Conservation (phyloP, 2,888 invertebrate genomes). For the Ormyrus rosae region DNA sequence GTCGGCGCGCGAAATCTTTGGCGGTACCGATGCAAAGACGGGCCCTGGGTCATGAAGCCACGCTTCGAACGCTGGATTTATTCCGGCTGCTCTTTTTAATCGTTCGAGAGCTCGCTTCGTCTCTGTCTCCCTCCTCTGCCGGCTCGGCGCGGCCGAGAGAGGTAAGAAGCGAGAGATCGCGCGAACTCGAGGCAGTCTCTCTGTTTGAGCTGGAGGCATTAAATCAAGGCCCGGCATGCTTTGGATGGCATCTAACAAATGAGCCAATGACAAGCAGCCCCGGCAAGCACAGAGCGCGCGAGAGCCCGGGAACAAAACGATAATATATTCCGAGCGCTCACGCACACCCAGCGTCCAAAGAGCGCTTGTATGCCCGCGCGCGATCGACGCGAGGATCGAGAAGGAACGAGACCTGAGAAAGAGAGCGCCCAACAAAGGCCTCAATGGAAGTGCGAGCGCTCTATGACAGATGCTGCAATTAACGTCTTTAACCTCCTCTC, state of each 20-base stretch:
- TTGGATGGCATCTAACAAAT: slow-evolving; percentile 76
- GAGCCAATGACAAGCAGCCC: slow-evolving; percentile 76
- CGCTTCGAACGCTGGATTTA: slow-evolving; percentile 32
- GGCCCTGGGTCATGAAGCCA: slow-evolving; percentile 14
- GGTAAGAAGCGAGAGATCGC: too few species aligned
- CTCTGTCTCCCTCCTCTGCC: not conserved
- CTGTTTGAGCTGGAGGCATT: slow-evolving; percentile 72
- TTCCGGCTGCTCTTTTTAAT: slow-evolving; percentile 26
- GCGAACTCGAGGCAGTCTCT: not conserved
- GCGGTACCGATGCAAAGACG: slow-evolving; percentile 9
- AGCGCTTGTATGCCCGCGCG: slow-evolving; percentile 45
- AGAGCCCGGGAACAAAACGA: slow-evolving; percentile 73
- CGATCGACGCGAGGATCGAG: slow-evolving; percentile 56
- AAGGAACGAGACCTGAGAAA: slow-evolving; percentile 52
- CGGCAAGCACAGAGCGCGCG: slow-evolving; percentile 60
- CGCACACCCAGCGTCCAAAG: slow-evolving; percentile 46
- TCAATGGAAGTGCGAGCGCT: slow-evolving; percentile 26
- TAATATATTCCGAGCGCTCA: slow-evolving; percentile 72
- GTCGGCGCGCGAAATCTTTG: slow-evolving; percentile 25
- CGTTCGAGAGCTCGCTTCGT: slow-evolving; percentile 6
- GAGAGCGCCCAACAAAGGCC: slow-evolving; percentile 23
- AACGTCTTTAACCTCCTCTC: slow-evolving; percentile 19
- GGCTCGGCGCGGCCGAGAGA: too few species aligned
- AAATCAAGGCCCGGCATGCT: slow-evolving; percentile 76
- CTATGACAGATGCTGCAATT: slow-evolving; percentile 41